These are phyloP conservation scores for Drosophila nigrodunni DNA, from an alignment of 1,140 invertebrate genomes.

Conservation along the genomic window DNA sequence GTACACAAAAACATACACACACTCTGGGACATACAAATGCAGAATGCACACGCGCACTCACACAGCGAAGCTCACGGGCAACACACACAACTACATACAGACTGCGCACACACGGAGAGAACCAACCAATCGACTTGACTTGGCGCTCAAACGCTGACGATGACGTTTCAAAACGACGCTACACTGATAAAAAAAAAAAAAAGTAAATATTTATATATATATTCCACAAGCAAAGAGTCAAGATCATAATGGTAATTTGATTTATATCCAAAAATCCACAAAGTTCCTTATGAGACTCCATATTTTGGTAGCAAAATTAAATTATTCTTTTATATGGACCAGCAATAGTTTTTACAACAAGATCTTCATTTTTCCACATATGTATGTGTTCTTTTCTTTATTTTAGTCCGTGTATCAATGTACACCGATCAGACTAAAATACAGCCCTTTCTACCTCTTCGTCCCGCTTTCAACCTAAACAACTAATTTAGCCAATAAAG, in stretches of 20 bases:
- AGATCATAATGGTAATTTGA: no score
- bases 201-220: neutral
- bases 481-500: constrained; percentile 65
- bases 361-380: no score
- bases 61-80: constrained; percentile 11
- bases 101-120: neutral
- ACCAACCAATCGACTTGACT: constrained; percentile 31
- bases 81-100: constrained; percentile 16
- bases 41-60: constrained; percentile 48
- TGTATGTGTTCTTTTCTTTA: no score
- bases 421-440: neutral
- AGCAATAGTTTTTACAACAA: no score
- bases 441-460: neutral
- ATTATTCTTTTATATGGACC: no score
- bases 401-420: no score
- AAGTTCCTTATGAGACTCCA: no score
- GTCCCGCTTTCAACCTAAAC: constrained; percentile 4
- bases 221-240: no score
- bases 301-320: no score
- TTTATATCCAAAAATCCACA: no score
- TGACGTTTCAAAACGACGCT: constrained; percentile 76
- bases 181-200: constrained; percentile 25
- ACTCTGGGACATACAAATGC: constrained; percentile 22
- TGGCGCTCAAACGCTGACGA: constrained; percentile 68
- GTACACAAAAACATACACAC: constrained; percentile 27